Base-by-base conservation (phyloP, 2,888 invertebrate genomes). In the Venusia cambrica region DNA sequence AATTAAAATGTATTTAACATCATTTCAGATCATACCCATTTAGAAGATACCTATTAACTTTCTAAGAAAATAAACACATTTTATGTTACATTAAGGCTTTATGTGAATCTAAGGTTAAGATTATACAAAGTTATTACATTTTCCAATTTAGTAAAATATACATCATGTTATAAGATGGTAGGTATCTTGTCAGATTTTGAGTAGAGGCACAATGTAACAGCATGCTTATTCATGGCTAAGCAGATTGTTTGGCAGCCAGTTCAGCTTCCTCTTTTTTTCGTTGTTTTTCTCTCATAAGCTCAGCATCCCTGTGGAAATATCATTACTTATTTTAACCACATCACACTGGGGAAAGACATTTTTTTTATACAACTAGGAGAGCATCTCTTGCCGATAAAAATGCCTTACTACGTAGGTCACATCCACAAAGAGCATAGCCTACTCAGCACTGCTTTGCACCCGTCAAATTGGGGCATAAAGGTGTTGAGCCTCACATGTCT, bases 271-370 rank as follows among this genome's bases (percentile, higher is more conserved):
- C 91, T 62, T 94, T 94, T 77, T 92, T 93, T 65, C 90, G 89
- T 84, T 96, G 96, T 71, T 96, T 96, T 67, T 95, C 94, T 65
- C 95, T 88, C 94, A 96, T 95, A 63, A 94, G 55, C 66, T 96
- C 95, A 9, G 96, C 96, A 89, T 96, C 96, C 65, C 96, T 95
- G 65, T 25, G 87, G 84, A 36, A 45, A 55, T n/a, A n/a, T n/a
- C n/a, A n/a, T n/a, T n/a, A n/a, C n/a, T n/a, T n/a, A n/a, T n/a
- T n/a, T n/a, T n/a, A n/a, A n/a, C n/a, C n/a, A n/a, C n/a, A n/a
- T n/a, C n/a, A n/a, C n/a, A n/a, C n/a, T n/a, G n/a, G n/a, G n/a
- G n/a, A n/a, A n/a, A n/a, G n/a, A n/a, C n/a, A n/a, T n/a, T n/a
- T n/a, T n/a, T n/a, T n/a, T n/a, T n/a, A n/a, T n/a, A n/a, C n/a